Percentiles rank a stretch among this genome's conserved stretches.
Evolutionary conservation across 2,113 vertebrate species (phyloP).

Genomic region (Eupsittula cactorum): DNA sequence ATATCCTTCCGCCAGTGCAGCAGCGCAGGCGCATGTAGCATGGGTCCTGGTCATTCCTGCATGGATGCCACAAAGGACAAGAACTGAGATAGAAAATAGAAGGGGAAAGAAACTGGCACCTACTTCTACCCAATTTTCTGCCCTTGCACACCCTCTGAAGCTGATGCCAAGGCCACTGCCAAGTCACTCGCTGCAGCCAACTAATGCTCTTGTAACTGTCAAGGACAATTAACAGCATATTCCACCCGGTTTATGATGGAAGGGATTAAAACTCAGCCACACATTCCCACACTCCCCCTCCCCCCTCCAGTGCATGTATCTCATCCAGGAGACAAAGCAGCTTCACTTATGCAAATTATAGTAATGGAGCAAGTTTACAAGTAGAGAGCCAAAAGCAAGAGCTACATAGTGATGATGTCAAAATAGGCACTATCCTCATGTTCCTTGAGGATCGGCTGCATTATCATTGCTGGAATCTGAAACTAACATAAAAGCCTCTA

Average conservation of each 20-base stretch:
- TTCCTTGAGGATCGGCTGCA: neutral
- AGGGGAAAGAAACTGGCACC: neutral
- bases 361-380: neutral
- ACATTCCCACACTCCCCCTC: neutral
- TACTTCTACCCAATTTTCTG: neutral
- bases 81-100: neutral
- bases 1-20: neutral
- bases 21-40: neutral
- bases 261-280: neutral
- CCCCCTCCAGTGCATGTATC: neutral
- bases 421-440: neutral
- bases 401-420: fast-evolving
- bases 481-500: slow-evolving; percentile 29
- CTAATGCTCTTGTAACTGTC: neutral
- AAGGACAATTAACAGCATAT: neutral
- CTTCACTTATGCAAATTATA: neutral
- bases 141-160: neutral
- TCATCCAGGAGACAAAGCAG: neutral
- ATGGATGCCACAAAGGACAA: neutral
- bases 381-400: neutral
- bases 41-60: neutral
- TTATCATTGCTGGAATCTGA: neutral
- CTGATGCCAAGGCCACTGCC: neutral
- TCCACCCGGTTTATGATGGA: neutral
- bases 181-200: neutral